Evolutionary conservation across 1,140 invertebrate genomes (phyloP).

Genomic region (Drosophila miranda): DNA sequence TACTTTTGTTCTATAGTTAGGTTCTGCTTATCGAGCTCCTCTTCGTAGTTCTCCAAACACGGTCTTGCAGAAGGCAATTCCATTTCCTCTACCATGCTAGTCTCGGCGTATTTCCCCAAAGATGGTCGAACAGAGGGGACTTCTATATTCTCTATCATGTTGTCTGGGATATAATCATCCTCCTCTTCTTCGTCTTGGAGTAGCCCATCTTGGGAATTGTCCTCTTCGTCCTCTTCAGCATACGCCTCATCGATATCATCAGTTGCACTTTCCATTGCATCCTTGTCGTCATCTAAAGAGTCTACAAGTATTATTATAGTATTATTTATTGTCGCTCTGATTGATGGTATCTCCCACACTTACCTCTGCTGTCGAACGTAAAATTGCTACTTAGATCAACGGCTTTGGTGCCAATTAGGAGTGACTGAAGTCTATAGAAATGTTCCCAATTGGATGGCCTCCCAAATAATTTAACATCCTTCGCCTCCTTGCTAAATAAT

Average conservation of each 20-base stretch:
- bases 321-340: neutral
- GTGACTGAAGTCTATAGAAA: conserved; percentile 45
- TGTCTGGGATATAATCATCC: conserved; percentile 7
- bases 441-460: conserved; percentile 44
- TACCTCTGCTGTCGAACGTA: conserved; percentile 35
- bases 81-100: too few relatives aligned
- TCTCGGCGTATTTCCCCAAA: neutral
- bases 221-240: too few relatives aligned
- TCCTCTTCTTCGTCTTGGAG: neutral
- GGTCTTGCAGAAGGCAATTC: neutral
- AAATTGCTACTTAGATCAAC: conserved; percentile 55
- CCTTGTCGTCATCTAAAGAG: too few relatives aligned
- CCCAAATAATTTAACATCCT: conserved; percentile 38
- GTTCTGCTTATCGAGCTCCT: conserved; percentile 23
- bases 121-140: neutral
- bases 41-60: conserved; percentile 10
- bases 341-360: neutral
- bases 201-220: too few relatives aligned
- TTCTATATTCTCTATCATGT: conserved; percentile 12
- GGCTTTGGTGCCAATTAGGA: conserved; percentile 30
- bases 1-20: neutral
- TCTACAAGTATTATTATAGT: neutral
- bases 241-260: neutral
- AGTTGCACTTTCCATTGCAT: neutral
- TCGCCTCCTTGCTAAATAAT: conserved; percentile 7